Evolutionary conservation across 2,797 vertebrate species (phyloP).

Genomic region (Hapalemur alaotrensis): DNA sequence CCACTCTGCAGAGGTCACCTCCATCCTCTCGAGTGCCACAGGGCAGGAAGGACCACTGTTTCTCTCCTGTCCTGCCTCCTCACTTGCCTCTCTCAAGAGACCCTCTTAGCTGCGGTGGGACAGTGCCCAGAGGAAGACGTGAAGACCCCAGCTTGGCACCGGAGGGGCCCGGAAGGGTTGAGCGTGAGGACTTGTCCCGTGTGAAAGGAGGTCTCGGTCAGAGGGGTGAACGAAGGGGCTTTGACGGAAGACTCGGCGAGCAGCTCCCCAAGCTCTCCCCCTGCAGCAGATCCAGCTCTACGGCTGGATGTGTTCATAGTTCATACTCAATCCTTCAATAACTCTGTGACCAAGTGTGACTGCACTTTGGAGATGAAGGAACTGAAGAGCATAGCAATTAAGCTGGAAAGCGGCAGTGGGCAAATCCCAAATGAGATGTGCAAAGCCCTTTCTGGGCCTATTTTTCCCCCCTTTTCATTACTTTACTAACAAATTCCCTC

Average conservation of each 20-base stretch:
- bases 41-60: accelerated
- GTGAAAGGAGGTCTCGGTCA: background rate
- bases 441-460: background rate
- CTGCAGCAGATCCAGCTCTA: accelerated
- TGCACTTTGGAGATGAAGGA: background rate
- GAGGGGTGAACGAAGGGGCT: background rate
- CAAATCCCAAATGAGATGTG: background rate
- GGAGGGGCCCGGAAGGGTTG: background rate
- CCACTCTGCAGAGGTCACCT: background rate
- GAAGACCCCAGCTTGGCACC: background rate
- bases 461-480: background rate
- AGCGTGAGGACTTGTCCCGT: accelerated
- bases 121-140: background rate
- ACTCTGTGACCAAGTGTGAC: background rate
- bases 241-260: accelerated
- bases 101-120: background rate
- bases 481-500: background rate
- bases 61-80: no score
- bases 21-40: no score
- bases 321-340: background rate
- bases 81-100: background rate
- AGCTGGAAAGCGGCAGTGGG: background rate
- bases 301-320: accelerated
- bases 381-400: background rate
- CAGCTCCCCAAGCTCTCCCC: accelerated